These are phyloP conservation scores for Lutra lutra DNA, from an alignment of 2,797 vertebrate genomes.

Conservation along the genomic window DNA sequence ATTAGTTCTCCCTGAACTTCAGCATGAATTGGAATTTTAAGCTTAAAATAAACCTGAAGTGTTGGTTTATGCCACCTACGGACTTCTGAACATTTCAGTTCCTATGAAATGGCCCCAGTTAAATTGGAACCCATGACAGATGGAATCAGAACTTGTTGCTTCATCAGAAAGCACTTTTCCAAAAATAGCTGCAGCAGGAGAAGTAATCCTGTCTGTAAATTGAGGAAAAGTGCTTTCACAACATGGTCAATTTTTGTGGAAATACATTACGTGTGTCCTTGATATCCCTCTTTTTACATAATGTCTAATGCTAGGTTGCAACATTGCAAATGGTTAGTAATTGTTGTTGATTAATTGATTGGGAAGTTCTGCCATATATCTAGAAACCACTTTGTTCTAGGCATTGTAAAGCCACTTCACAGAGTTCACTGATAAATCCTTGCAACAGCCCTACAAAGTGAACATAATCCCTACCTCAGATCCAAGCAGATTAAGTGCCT, in stretches of 20 bases:
- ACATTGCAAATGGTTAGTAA: background rate
- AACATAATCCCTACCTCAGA: background rate
- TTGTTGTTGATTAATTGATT: background rate
- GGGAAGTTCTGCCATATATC: background rate
- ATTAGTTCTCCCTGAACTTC: constrained; percentile 42
- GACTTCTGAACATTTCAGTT: constrained; percentile 39
- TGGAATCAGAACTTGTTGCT: constrained; percentile 60
- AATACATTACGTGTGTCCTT: background rate
- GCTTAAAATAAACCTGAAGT: constrained; percentile 67
- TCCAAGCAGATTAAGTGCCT: background rate
- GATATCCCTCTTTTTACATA: background rate
- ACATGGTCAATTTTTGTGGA: background rate
- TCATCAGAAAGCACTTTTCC: constrained; percentile 50
- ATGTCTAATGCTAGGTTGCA: background rate
- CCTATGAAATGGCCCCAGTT: constrained; percentile 41
- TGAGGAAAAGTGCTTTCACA: constrained; percentile 16
- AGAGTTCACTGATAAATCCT: background rate
- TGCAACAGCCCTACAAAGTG: background rate
- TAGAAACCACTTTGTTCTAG: background rate
- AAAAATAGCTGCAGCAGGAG: constrained; percentile 49
- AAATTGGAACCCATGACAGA: constrained; percentile 54
- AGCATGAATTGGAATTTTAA: constrained; percentile 43
- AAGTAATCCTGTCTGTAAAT: constrained; percentile 51
- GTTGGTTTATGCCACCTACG: constrained; percentile 54
- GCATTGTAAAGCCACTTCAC: background rate